phyloP scores from a whole-genome alignment of 2,797 vertebrate species.

The Arnoldichthys spilopterus region DNA sequence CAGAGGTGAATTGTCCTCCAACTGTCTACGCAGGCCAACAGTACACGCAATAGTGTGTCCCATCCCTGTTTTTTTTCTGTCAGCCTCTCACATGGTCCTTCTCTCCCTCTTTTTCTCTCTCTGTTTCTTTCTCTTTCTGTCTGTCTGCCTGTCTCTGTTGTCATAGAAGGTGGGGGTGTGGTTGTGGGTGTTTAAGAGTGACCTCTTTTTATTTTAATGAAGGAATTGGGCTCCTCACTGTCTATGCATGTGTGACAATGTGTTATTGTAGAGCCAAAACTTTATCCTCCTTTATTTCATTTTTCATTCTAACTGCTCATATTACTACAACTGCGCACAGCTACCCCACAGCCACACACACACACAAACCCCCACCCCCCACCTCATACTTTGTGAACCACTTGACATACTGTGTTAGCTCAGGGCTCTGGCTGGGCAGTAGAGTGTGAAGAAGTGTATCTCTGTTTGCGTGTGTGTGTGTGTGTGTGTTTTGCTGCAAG shows the following conservation, averaged over 20 bases:
- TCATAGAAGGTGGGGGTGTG: no score
- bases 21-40: not conserved
- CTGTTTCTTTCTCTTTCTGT: no score
- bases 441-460: constrained; percentile 40
- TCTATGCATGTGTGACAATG: no score
- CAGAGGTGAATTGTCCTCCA: not conserved
- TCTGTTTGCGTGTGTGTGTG: constrained; percentile 11
- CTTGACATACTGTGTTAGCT: constrained; percentile 47
- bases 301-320: constrained; percentile 6
- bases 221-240: no score
- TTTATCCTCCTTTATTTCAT: no score
- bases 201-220: no score
- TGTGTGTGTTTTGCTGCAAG: constrained; percentile 66
- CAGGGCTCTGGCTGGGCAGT: constrained; percentile 46
- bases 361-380: constrained; percentile 20
- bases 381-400: constrained; percentile 47
- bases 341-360: constrained; percentile 12
- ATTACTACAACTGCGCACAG: not conserved
- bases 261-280: no score
- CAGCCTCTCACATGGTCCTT: no score
- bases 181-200: no score
- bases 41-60: not conserved
- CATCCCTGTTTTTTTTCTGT: no score
- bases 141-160: no score
- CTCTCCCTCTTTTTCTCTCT: no score